Percentiles rank a stretch among this genome's conserved stretches.
Conservation (phyloP, 2,113 vertebrate species). For the Takifugu bimaculatus region DNA sequence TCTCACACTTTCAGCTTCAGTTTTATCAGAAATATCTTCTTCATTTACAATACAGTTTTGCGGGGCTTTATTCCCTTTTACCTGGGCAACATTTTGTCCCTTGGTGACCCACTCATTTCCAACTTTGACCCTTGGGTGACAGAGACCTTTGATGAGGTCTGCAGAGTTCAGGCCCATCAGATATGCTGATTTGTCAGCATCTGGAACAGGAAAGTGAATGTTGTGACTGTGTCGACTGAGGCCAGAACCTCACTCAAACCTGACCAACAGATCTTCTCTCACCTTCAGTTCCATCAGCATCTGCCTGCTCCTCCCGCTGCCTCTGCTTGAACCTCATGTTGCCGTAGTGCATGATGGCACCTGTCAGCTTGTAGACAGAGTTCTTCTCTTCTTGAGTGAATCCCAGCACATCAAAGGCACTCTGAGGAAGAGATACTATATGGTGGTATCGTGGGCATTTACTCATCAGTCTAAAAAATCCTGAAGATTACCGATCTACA, state of each 20-base stretch:
- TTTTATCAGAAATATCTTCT: too few relatives aligned
- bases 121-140: conserved; percentile 86
- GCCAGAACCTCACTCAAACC: background rate
- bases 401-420: conserved; percentile 79
- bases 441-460: background rate
- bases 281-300: conserved; percentile 88
- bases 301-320: conserved; percentile 85
- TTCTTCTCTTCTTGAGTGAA: conserved; percentile 84
- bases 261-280: background rate
- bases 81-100: conserved; percentile 88
- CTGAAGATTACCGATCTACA: background rate
- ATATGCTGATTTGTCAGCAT: conserved; percentile 84
- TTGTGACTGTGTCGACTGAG: background rate
- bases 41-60: background rate
- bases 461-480: background rate
- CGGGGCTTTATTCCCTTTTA: conserved; percentile 36
- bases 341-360: conserved; percentile 87
- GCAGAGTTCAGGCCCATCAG: conserved; percentile 88
- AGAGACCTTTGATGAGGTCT: conserved; percentile 85
- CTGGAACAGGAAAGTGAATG: conserved; percentile 49
- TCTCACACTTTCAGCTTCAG: too few relatives aligned
- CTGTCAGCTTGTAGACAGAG: conserved; percentile 82
- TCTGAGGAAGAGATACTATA: conserved; percentile 34
- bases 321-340: conserved; percentile 91
- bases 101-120: conserved; percentile 90